phyloP scores from a whole-genome alignment of 2,113 vertebrate genomes.

The Isurus oxyrinchus region DNA sequence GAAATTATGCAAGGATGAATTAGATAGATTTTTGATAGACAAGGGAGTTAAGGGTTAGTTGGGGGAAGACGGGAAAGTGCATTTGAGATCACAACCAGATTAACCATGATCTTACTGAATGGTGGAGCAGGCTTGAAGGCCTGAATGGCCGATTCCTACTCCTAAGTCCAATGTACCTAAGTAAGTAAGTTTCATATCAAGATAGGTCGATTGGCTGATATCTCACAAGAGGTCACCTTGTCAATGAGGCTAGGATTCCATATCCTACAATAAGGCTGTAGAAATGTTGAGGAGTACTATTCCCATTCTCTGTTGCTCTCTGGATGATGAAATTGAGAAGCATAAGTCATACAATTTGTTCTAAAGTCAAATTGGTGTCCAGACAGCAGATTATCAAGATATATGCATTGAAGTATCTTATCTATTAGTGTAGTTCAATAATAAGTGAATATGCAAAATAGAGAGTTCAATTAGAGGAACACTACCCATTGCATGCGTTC shows the following conservation, averaged over 20 bases:
- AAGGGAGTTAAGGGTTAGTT: too few species aligned
- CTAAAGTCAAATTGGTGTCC: not conserved
- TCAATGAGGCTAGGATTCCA: not conserved
- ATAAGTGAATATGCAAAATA: not conserved
- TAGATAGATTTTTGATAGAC: too few species aligned
- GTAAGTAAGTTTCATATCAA: not conserved
- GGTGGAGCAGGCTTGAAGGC: too few species aligned
- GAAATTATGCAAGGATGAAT: too few species aligned
- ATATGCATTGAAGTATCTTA: not conserved
- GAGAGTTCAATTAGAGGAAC: not conserved
- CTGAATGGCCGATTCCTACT: too few species aligned
- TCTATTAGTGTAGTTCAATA: not conserved
- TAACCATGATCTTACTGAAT: too few species aligned
- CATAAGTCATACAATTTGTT: not conserved
- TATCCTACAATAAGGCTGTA: not conserved
- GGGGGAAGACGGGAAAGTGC: too few species aligned
- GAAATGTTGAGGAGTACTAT: not conserved
- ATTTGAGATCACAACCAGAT: too few species aligned
- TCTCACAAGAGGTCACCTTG: not conserved
- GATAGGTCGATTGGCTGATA: not conserved
- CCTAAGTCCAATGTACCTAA: too few species aligned
- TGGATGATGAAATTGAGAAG: not conserved
- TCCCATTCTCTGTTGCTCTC: not conserved
- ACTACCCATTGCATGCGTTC: not conserved
- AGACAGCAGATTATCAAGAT: not conserved